Percentiles rank a stretch among this genome's conserved stretches.
These are phyloP conservation scores for Parnassius smintheus DNA, from an alignment of 2,888 invertebrate species.

Conservation along the genomic window DNA sequence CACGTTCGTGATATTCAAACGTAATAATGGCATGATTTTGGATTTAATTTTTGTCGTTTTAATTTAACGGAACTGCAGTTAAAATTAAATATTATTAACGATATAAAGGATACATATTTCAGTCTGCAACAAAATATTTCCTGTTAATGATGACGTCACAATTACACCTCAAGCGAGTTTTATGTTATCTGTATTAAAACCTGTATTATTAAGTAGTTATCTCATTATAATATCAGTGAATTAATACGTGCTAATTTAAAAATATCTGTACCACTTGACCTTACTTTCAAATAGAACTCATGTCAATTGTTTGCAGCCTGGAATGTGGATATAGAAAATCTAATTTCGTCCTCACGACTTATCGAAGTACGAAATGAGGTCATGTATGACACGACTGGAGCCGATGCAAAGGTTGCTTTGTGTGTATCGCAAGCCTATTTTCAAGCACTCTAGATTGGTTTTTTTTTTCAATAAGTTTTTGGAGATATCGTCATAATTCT, in stretches of 20 bases:
- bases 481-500: too few species aligned
- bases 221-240: conserved; percentile 1
- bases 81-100: conserved; percentile 9
- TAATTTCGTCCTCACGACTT: conserved; percentile 63
- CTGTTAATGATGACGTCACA: too few species aligned
- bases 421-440: conserved; percentile 15
- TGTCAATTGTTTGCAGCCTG: conserved; percentile 42
- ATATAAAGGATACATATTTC: too few species aligned
- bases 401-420: conserved; percentile 35
- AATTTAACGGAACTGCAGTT: conserved; percentile 18
- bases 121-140: too few species aligned
- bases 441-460: background rate
- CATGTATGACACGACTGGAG: conserved; percentile 38
- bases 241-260: conserved; percentile 22
- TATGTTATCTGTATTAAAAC: too few species aligned
- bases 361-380: conserved; percentile 47
- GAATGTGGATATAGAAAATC: conserved; percentile 52
- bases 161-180: too few species aligned
- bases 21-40: conserved; percentile 17
- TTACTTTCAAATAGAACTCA: conserved; percentile 41
- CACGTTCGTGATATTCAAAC: conserved; percentile 24
- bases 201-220: conserved; percentile 1
- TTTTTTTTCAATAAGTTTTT: too few species aligned
- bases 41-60: conserved; percentile 16
- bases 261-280: conserved; percentile 33